Percentiles rank a stretch among this genome's conserved stretches.
Conservation (phyloP, 2,797 vertebrate species). For the Eupleurogrammus muticus region DNA sequence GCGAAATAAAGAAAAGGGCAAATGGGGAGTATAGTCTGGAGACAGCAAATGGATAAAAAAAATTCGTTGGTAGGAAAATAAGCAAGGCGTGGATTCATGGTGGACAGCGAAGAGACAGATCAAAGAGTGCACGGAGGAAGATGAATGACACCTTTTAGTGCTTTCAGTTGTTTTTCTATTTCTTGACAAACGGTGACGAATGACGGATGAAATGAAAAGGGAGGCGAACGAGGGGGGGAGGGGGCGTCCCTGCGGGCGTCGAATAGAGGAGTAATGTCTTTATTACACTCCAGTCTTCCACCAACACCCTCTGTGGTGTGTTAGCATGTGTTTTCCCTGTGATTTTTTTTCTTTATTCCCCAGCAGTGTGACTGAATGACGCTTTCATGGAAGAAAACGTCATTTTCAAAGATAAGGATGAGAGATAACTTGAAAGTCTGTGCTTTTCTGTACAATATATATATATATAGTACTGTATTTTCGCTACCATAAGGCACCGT, state of each 20-base stretch:
- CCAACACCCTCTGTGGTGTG: conserved; percentile 14
- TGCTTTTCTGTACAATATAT: not conserved
- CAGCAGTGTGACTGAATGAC: not conserved
- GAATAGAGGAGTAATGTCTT: conserved; percentile 58
- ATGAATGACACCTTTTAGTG: conserved; percentile 62
- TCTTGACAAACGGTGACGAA: conserved; percentile 66
- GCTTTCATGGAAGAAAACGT: not conserved
- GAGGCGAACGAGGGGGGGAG: conserved; percentile 35
- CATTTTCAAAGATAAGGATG: conserved; percentile 1
- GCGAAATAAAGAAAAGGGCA: not conserved
- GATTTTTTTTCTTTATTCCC: not conserved
- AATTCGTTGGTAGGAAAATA: not conserved
- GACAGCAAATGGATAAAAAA: not conserved
- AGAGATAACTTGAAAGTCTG: not conserved
- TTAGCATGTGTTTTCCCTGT: not conserved
- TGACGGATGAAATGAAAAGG: conserved; percentile 70
- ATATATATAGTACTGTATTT: too few relatives aligned
- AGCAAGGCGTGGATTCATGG: conserved; percentile 15
- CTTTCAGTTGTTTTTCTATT: conserved; percentile 62
- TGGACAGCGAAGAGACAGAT: conserved; percentile 25
- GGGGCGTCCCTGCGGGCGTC: conserved; percentile 45
- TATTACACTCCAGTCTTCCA: conserved; percentile 48
- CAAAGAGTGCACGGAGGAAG: conserved; percentile 52
- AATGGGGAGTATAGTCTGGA: not conserved
- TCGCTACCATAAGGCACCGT: too few relatives aligned